phyloP scores from a whole-genome alignment of 2,797 vertebrate genomes.

The Macroramphosus scolopax region DNA sequence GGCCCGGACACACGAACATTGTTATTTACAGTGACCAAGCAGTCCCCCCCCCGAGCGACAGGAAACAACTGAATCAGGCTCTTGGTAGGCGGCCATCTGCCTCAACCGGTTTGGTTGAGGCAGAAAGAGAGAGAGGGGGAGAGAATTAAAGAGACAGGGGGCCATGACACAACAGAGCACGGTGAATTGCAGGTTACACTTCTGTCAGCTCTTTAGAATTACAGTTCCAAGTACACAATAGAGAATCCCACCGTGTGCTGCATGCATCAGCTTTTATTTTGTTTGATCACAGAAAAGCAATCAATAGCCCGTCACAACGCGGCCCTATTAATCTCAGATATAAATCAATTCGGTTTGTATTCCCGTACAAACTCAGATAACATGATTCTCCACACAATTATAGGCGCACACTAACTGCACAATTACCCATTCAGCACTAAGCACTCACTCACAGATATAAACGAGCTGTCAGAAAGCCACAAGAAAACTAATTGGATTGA shows the following conservation, averaged over 20 bases:
- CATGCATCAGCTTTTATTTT: constrained; percentile 51
- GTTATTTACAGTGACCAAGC: too few relatives aligned
- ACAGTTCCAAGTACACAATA: background rate
- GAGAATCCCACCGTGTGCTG: constrained; percentile 4
- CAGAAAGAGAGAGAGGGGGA: too few relatives aligned
- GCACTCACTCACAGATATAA: constrained; percentile 74
- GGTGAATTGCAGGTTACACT: too few relatives aligned
- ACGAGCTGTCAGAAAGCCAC: constrained; percentile 75
- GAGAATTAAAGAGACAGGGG: too few relatives aligned
- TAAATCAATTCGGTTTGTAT: constrained; percentile 63
- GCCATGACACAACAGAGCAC: too few relatives aligned
- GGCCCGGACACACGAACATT: too few relatives aligned
- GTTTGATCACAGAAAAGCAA: constrained; percentile 56
- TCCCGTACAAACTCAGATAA: constrained; percentile 61
- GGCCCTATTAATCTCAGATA: constrained; percentile 60
- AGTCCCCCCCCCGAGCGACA: too few relatives aligned
- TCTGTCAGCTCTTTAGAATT: too few relatives aligned
- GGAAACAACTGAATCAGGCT: too few relatives aligned
- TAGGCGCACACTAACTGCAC: constrained; percentile 54
- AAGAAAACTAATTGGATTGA: constrained; percentile 75
- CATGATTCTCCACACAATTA: constrained; percentile 56
- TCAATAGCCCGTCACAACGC: constrained; percentile 58
- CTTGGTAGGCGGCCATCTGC: too few relatives aligned
- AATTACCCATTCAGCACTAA: constrained; percentile 62
- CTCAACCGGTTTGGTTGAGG: too few relatives aligned